Percentiles rank a stretch among this genome's conserved stretches.
phyloP scores from a whole-genome alignment of 2,888 invertebrate genomes.

The Eulithis prunata region DNA sequence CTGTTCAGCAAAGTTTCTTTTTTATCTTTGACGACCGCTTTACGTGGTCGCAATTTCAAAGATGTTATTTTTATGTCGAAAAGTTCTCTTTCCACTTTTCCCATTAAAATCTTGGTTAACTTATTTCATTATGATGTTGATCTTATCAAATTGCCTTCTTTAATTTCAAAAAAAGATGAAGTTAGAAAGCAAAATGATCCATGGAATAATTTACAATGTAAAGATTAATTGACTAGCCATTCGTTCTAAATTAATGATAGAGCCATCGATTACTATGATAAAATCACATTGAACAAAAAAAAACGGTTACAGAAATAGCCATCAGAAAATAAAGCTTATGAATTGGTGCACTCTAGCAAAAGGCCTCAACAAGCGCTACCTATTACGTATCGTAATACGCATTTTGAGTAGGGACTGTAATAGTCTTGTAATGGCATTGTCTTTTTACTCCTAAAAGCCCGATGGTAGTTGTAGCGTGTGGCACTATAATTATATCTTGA shows the following conservation, averaged over 20 bases:
- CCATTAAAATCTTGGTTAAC: constrained; percentile 21
- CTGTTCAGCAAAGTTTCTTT: constrained; percentile 5
- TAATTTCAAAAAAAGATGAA: not conserved
- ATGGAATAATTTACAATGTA: not conserved
- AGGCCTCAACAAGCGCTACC: too few relatives aligned
- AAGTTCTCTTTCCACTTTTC: constrained; percentile 10
- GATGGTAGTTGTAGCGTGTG: constrained; percentile 5
- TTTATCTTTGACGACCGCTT: constrained; percentile 18
- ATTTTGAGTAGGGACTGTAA: not conserved
- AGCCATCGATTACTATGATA: too few relatives aligned
- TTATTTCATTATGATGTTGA: constrained; percentile 13
- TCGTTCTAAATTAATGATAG: too few relatives aligned
- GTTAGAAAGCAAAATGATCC: not conserved
- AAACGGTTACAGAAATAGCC: too few relatives aligned
- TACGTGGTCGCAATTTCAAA: constrained; percentile 21
- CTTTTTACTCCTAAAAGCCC: not conserved
- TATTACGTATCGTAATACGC: not conserved
- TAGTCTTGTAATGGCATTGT: constrained; percentile 9
- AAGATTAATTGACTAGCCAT: too few relatives aligned
- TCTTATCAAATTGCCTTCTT: constrained; percentile 8
- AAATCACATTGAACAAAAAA: too few relatives aligned
- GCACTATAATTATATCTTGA: constrained; percentile 9
- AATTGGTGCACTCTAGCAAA: too few relatives aligned
- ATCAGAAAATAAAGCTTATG: too few relatives aligned
- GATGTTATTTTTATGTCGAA: constrained; percentile 15